Evolutionary conservation across 2,888 invertebrate genomes (phyloP), one percentile per base, ranked within the genome.

Genomic region (Marronus borbonicus): DNA sequence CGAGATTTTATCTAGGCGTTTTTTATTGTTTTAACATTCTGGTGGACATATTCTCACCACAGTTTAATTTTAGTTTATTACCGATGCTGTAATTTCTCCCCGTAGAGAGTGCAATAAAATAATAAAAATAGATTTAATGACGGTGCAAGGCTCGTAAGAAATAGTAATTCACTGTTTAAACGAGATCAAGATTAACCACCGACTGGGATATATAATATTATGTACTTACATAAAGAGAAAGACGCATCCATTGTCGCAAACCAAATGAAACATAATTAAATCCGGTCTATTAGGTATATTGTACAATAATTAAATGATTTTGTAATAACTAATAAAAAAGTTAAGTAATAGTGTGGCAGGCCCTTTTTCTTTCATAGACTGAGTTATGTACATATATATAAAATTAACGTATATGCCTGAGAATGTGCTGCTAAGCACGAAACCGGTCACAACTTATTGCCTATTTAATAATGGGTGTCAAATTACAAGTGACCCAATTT

Each of bases 1-100:
- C 60, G 60, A 77, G 77, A 77, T 77, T 62, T 36, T 77, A 77
- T 77, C 77, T 72, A 70, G 70, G 77, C 70, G 70, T 77, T 77
- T 77, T 77, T 77, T 77, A 77, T 77, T 77, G 77, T 77, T 77
- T 77, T 77, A 76, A 76, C 76, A 77, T 70, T 72, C 70, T 70
- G 55, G 77, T 70, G 60, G 69, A 77, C 70, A 70, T 72, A 72
- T 70, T 64, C 77, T 72, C 77, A 70, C 77, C 70, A 70, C 64
- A 64, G 70, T 77, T 64, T 70, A 70, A 60, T 72, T 64, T 77
- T 72, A 77, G 77, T 77, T 77, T 77, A 77, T 77, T 72, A 50
- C 70, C 62, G 64, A 60, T 74, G 72, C 72, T 55, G 72, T 74
- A 74, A 74, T 74, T 74, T 74, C 72, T 60, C 72, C 72, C 72